These are phyloP conservation scores for Pogoniulus pusillus DNA, from an alignment of 2,797 vertebrate genomes.

Conservation along the genomic window DNA sequence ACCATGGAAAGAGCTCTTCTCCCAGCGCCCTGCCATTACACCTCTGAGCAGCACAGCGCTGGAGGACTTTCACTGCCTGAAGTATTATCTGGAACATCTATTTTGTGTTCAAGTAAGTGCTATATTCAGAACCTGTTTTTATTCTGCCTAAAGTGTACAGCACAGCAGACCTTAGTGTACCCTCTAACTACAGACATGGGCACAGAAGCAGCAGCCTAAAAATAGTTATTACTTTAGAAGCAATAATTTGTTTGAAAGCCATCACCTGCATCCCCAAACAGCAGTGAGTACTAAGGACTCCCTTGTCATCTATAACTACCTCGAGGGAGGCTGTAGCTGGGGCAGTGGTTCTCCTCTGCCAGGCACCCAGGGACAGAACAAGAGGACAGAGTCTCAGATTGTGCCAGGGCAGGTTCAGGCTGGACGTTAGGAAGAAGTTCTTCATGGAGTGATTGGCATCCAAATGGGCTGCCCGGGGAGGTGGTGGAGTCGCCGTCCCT, in stretches of 20 bases:
- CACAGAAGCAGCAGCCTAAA: slow-evolving; percentile 51
- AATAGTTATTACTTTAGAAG: slow-evolving; percentile 54
- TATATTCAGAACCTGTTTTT: slow-evolving; percentile 66
- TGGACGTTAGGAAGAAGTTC: no score
- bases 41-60: neutral
- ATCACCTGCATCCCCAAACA: slow-evolving; percentile 37
- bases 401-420: no score
- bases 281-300: slow-evolving; percentile 1
- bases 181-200: slow-evolving; percentile 54
- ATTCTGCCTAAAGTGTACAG: slow-evolving; percentile 45
- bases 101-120: slow-evolving; percentile 34
- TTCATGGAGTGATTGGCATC: no score
- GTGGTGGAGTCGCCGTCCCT: no score
- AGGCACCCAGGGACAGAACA: no score
- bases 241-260: slow-evolving; percentile 42
- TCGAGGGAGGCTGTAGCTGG: no score
- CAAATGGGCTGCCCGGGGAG: no score
- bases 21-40: neutral
- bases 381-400: no score
- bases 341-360: no score
- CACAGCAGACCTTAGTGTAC: slow-evolving; percentile 61
- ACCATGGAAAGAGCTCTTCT: neutral
- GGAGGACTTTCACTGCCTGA: slow-evolving; percentile 2
- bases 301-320: slow-evolving; percentile 16
- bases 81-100: slow-evolving; percentile 30